Percentiles rank a stretch among this genome's conserved stretches.
Evolutionary conservation across 2,888 invertebrate genomes (phyloP).

Genomic region (Drosophila putrida): DNA sequence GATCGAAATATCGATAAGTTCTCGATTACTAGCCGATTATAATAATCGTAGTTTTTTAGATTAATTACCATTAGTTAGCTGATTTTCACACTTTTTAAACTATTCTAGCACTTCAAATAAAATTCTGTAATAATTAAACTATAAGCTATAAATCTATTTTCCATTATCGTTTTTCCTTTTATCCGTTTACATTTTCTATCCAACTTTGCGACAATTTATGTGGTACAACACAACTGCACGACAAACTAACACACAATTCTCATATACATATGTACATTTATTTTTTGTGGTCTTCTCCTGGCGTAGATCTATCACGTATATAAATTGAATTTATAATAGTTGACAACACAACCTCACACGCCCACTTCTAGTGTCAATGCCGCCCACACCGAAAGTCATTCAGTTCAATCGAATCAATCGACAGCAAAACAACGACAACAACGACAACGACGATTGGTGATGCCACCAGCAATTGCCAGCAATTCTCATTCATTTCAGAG

Average conservation of each 20-base stretch:
- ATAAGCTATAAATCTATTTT: neutral
- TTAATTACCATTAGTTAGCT: neutral
- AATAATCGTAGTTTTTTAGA: no score
- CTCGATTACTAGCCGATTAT: no score
- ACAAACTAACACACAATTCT: constrained; percentile 26
- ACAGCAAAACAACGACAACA: constrained; percentile 9
- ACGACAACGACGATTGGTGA: constrained; percentile 10
- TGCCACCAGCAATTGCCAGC: constrained; percentile 43
- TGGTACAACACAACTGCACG: neutral
- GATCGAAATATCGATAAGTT: no score
- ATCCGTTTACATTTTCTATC: neutral
- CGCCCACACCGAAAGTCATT: constrained; percentile 16
- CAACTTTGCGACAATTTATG: neutral
- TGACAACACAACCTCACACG: constrained; percentile 58
- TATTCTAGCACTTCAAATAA: neutral
- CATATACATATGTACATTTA: neutral
- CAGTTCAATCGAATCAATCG: constrained; percentile 40
- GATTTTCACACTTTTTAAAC: neutral
- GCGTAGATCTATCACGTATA: constrained; percentile 53
- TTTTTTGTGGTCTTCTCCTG: constrained; percentile 6
- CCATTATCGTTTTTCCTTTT: neutral
- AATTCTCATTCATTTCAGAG: constrained; percentile 52
- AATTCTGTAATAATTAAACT: neutral
- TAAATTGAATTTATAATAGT: constrained; percentile 80
- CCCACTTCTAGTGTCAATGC: constrained; percentile 15